These are phyloP conservation scores for Bombyx huttoni DNA, from an alignment of 2,888 invertebrate genomes.

Conservation along the genomic window DNA sequence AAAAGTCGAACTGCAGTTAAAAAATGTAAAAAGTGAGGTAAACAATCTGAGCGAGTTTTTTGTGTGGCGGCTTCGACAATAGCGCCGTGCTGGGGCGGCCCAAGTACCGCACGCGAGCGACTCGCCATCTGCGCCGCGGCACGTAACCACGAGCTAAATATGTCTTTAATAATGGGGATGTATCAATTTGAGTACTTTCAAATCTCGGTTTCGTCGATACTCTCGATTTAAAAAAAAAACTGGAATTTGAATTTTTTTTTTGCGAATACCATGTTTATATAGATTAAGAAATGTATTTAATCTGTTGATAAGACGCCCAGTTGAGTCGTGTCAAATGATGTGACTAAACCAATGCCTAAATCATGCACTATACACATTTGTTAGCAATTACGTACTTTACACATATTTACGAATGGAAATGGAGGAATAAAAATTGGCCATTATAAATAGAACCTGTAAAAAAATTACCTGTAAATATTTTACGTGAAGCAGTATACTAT, in stretches of 20 bases:
- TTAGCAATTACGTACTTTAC: too few species aligned
- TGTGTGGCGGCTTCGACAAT: conserved; percentile 36
- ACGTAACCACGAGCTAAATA: conserved; percentile 3
- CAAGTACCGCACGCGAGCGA: conserved; percentile 45
- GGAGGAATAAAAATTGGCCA: too few species aligned
- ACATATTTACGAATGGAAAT: too few species aligned
- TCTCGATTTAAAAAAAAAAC: background rate
- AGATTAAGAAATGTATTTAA: too few species aligned
- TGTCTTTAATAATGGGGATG: background rate
- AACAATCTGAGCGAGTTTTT: conserved; percentile 65
- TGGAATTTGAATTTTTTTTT: background rate
- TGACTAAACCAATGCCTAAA: too few species aligned
- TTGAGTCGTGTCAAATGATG: too few species aligned
- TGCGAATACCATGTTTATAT: background rate
- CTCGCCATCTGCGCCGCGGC: conserved; percentile 34
- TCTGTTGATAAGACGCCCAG: too few species aligned
- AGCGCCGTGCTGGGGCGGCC: conserved; percentile 46
- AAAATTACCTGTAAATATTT: too few species aligned
- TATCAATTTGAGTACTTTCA: background rate
- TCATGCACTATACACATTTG: too few species aligned
- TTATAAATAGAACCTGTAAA: too few species aligned
- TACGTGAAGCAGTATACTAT: too few species aligned
- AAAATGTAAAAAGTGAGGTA: conserved; percentile 70
- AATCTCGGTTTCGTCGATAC: background rate
- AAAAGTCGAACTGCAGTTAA: conserved; percentile 59